Base-by-base conservation (phyloP, 1,140 invertebrate species). In the Drosophila novamexicana region DNA sequence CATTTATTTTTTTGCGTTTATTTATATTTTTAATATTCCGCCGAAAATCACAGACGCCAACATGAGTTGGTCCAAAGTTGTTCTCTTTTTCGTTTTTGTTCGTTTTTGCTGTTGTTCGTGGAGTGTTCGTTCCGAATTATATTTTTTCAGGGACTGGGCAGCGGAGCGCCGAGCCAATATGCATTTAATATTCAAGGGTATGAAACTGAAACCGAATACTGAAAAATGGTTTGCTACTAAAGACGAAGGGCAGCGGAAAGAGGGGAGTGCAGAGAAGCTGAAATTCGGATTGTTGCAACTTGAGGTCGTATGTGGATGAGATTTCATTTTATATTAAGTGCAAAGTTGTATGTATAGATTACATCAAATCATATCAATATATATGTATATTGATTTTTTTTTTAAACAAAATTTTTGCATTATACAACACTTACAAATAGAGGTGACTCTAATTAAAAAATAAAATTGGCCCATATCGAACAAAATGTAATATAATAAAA, bases 91-190 rank as follows among this genome's bases (percentile, higher is more conserved):
- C 75, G 66, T 54, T 65, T 44, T 65, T 72, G 63, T 54, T 32
- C 75, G 66, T 54, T 65, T 44, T 65, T 72, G 63, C 22, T 73
- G 49, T 50, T 68, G 37, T 68, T 67, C 54, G 14, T 57, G 49
- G 29, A 59, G 42, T 70, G 79, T 56, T 67, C 79, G 69, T 70
- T 75, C 18, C 37, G 62, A 34, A 44, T 75, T 66, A 40, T 78
- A 66, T 81, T 85, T 80, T 70, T 36, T 44, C 29, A 74, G 62
- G 53, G 74, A 75, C 58, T 69, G 74, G 49, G 70, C 66, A 49
- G 50, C 70, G 49, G 61, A 44, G 69, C 67, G 77, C 83, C 75
- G 69, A 65, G 77, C 83, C 75, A 82, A 88, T 79, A 88, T 76
- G 83, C 81, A 85, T 86, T 85, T 86, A 77, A 84, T 72, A 72